Conservation (phyloP, 2,113 vertebrate species). For the Plotosus lineatus region DNA sequence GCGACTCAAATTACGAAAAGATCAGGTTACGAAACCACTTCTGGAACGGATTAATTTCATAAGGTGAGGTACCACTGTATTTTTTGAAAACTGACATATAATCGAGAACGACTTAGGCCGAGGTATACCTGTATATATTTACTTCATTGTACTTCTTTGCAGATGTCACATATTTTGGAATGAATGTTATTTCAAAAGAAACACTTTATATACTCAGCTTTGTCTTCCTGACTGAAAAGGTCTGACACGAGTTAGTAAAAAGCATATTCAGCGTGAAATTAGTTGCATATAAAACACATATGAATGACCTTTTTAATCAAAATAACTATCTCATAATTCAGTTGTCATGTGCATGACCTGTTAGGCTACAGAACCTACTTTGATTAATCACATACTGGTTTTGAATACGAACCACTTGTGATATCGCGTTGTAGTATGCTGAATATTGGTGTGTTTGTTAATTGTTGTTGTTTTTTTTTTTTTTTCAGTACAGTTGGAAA, state of each 20-base stretch:
- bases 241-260: constrained; percentile 17
- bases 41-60: too few species aligned
- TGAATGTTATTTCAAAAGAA: background rate
- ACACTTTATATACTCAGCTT: background rate
- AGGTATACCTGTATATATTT: too few species aligned
- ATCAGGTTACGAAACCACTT: too few species aligned
- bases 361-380: background rate
- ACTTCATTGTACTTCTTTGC: background rate
- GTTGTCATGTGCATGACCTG: background rate
- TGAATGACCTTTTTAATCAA: background rate
- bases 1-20: too few species aligned
- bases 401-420: background rate
- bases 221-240: constrained; percentile 17
- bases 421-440: background rate
- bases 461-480: too few species aligned
- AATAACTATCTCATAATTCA: background rate
- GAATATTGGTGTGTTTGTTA: background rate
- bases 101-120: too few species aligned
- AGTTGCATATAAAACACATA: constrained; percentile 21
- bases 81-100: too few species aligned
- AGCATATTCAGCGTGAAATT: constrained; percentile 39
- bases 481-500: background rate
- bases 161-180: background rate
- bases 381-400: background rate
- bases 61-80: too few species aligned